Evolutionary conservation across 2,888 invertebrate species (phyloP).

Genomic region (Synergus itoensis): DNA sequence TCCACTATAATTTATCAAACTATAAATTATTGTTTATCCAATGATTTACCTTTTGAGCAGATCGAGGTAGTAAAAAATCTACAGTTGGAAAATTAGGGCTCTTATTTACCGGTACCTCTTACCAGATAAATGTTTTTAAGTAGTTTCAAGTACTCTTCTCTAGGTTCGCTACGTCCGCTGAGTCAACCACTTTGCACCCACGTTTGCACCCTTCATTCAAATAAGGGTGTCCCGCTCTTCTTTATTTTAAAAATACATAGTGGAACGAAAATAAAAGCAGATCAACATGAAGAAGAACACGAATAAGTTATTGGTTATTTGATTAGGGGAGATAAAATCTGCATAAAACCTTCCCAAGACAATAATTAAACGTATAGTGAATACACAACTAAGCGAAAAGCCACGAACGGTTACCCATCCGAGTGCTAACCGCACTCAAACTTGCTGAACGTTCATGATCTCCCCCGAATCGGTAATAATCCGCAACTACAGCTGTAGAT

Average conservation of each 20-base stretch:
- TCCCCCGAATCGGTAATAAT: too few relatives aligned
- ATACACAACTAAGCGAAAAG: too few relatives aligned
- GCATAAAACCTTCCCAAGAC: too few relatives aligned
- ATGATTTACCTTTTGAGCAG: neutral
- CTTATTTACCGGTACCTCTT: slow-evolving; percentile 30
- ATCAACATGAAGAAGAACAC: too few relatives aligned
- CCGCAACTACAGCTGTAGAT: too few relatives aligned
- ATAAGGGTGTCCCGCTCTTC: slow-evolving; percentile 38
- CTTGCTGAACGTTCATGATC: too few relatives aligned
- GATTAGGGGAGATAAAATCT: too few relatives aligned
- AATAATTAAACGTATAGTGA: too few relatives aligned
- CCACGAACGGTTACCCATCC: too few relatives aligned
- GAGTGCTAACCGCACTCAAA: too few relatives aligned
- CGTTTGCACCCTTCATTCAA: slow-evolving; percentile 17
- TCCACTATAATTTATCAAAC: neutral
- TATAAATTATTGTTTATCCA: neutral
- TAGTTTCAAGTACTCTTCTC: slow-evolving; percentile 38
- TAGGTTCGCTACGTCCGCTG: slow-evolving; percentile 25
- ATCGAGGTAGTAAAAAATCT: neutral
- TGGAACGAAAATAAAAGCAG: neutral
- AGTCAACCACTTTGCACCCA: slow-evolving; percentile 33
- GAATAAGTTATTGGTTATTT: too few relatives aligned
- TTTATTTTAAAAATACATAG: neutral
- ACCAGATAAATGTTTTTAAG: slow-evolving; percentile 2
- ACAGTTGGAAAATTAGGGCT: neutral